These are phyloP conservation scores for Bursaphelenchus okinawaensis DNA, from an alignment of 2,888 invertebrate genomes.

Conservation along the genomic window DNA sequence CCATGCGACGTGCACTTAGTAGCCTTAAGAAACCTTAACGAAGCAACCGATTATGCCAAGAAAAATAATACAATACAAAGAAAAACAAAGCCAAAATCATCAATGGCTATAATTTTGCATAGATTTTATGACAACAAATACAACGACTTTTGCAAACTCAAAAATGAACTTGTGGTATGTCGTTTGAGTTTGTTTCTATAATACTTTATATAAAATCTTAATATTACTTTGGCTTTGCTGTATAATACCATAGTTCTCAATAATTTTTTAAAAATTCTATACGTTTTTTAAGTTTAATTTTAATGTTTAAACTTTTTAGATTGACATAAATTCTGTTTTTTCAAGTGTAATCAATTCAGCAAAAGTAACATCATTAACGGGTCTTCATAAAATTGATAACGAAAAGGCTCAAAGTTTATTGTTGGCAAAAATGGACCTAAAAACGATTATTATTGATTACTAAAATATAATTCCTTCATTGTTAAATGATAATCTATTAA, in stretches of 20 bases:
- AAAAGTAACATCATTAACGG: not conserved
- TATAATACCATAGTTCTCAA: no score
- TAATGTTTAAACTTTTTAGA: not conserved
- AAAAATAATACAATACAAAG: not conserved
- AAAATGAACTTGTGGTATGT: not conserved
- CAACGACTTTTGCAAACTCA: not conserved
- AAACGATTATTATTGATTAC: not conserved
- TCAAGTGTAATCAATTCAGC: not conserved
- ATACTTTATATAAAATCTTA: not conserved
- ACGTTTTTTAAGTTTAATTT: not conserved
- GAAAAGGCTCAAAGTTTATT: not conserved
- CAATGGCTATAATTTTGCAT: not conserved
- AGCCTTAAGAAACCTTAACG: conserved; percentile 7
- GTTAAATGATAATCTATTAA: no score
- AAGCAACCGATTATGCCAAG: conserved; percentile 23
- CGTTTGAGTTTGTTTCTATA: not conserved
- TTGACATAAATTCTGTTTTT: not conserved
- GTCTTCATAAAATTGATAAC: not conserved
- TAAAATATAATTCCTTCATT: no score
- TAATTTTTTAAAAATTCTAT: no score
- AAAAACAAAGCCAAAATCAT: not conserved
- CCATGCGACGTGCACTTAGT: not conserved
- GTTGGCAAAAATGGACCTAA: not conserved
- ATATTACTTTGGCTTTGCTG: no score
- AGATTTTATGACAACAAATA: not conserved